Base-by-base conservation (phyloP, 2,797 vertebrate genomes). In the Pelochelys cantorii region DNA sequence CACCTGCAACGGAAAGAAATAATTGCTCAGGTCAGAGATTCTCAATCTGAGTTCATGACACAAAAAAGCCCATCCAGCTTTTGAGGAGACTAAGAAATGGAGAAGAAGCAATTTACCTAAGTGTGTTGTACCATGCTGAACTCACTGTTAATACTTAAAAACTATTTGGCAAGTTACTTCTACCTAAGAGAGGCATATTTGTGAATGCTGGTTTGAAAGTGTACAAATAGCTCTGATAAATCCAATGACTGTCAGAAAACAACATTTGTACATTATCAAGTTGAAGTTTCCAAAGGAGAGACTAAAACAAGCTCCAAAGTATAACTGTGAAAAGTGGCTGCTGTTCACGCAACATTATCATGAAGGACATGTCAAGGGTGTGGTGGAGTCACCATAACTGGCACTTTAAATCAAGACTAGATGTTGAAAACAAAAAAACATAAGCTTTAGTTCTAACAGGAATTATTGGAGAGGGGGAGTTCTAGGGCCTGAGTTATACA, bases 1-100 rank as follows among this genome's bases (percentile, higher is more conserved):
- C 42, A 99, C 99, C 99, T 99, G 97, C 9, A 92, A 77, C 22
- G 93, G 68, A 56, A 18, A 27, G 7, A 17, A 9, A 13, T 8
- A 34, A 2, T 79, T 3, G 12, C 5, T 27, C 79, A 0, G 87
- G 0, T 2, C 15, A 42, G 23, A 29, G 88, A 80, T 18, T 13
- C 2, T 42, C 55, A 60, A 7, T 20, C 65, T 71, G 65, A 34
- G 34, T 37, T 68, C 15, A 65, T 15, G 2, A 65, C 37, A 13
- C 37, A 25, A 37, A 42, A 75, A 48, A 18, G 18, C 20, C 78
- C 53, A 55, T 11, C 11, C 52, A 78, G 37, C 74, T 23, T 52
- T 77, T 77, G 42, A 52, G 25, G 42, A 48, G 25, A 27, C 23
- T 77, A 27, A 13, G 23, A 27, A 27, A 77, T 29, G 25, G 37